Evolutionary conservation across 2,888 invertebrate species (phyloP).

Genomic region (Esperia sulphurella): DNA sequence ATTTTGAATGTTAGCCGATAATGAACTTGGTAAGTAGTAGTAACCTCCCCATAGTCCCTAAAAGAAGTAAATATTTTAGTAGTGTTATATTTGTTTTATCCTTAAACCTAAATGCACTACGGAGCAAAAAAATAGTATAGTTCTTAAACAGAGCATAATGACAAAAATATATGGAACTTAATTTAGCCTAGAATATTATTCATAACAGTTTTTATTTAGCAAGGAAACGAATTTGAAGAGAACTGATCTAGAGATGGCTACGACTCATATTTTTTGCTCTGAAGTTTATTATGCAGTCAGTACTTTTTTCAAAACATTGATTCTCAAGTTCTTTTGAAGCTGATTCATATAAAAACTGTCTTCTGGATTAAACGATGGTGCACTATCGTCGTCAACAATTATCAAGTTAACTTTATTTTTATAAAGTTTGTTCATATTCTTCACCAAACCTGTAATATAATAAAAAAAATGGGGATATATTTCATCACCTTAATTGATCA

Average conservation of each 20-base stretch:
- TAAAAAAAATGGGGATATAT: neutral
- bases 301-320: constrained; percentile 79
- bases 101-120: no score
- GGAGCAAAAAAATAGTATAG: no score
- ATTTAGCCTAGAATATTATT: no score
- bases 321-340: constrained; percentile 79
- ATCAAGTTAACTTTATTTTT: constrained; percentile 61
- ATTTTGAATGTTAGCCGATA: constrained; percentile 53
- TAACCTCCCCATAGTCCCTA: constrained; percentile 56
- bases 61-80: constrained; percentile 8
- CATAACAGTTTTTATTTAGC: no score
- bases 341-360: constrained; percentile 70
- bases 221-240: no score
- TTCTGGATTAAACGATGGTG: constrained; percentile 69
- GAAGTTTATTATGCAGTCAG: no score
- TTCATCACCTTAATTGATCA: neutral
- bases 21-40: constrained; percentile 27
- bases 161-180: no score
- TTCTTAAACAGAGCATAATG: no score
- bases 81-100: no score
- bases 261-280: no score
- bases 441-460: constrained; percentile 79
- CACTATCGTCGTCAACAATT: constrained; percentile 63
- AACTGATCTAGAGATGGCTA: no score
- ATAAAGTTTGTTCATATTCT: constrained; percentile 82